A percentile compares a stretch with the other conserved stretches of the same genome.
These are phyloP conservation scores for Microcaecilia unicolor DNA, from an alignment of 2,797 vertebrate species.

Conservation along the genomic window DNA sequence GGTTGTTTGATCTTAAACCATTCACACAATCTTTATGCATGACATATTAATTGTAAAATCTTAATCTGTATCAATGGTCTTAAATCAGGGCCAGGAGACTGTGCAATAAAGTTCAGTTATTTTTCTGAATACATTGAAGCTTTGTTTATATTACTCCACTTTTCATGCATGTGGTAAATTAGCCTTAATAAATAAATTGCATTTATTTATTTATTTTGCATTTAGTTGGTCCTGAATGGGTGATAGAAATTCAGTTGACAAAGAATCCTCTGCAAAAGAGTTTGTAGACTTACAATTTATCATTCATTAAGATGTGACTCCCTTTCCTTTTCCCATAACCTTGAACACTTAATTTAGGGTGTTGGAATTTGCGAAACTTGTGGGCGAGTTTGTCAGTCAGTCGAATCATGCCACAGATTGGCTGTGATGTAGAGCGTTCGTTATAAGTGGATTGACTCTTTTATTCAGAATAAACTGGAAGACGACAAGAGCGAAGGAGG, in stretches of 20 bases:
- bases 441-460: no score
- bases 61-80: no score
- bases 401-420: background rate
- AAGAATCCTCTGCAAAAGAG: background rate
- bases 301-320: background rate
- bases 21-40: no score
- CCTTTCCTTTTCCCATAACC: background rate
- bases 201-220: no score
- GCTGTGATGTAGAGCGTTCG: background rate
- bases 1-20: no score
- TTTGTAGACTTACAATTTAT: rapidly evolving
- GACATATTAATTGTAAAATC: no score
- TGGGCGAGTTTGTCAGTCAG: background rate
- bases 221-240: background rate
- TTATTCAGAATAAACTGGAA: no score
- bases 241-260: rapidly evolving
- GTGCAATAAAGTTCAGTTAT: background rate
- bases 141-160: background rate
- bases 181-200: background rate
- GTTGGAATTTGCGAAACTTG: no score
- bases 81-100: background rate
- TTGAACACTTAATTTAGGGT: background rate
- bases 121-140: background rate
- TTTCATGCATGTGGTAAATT: background rate
- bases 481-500: no score